Base-by-base conservation (phyloP, 1,140 invertebrate species). In the Bombus affinis region DNA sequence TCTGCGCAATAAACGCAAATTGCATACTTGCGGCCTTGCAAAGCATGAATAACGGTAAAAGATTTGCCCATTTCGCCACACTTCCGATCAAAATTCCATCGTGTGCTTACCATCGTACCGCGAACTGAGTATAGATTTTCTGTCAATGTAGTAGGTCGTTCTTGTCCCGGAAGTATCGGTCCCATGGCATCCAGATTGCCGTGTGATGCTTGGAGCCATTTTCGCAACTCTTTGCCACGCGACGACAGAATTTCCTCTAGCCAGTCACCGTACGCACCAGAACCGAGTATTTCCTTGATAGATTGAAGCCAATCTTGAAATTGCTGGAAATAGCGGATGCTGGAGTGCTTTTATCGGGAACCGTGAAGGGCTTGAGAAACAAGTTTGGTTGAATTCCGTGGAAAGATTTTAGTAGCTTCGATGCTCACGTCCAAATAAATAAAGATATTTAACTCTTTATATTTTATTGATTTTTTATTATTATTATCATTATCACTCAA, bases 261-360 rank as follows among this genome's bases (percentile, higher is more conserved):
- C 93, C 93, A 93, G 4, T 73, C 42, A 18, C 74, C 44, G 79
- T 90, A 93, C 57, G 73, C 88, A 3, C 76, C 42, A 13, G 82
- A 28, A 25, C 88, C 92, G 1, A 92, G 75, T 39, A 88, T 80
- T 37, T 79, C 77, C 76, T 82, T 86, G 13, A 92, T 83, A 2
- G 89, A 88, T 66, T 89, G 75, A 18, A 93, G 87, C 92, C 93
- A 93, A 18, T 92, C 81, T 22, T 57, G 75, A 83, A 93, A 93
- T 86, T 87, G 88, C 92, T 93, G 44, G 28, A 86, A 89, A 73
- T 74, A 65, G 68, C 37, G 42, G 9, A n/a, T 37, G 8, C 37
- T 28, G 13, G 13, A 73, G 25, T 57, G 42, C 37, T 77, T 78
- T 78, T n/a, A 75, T 62, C 25, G 81, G 42, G 10, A 12, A n/a